A percentile compares a stretch with the other conserved stretches of the same genome.
phyloP scores from a whole-genome alignment of 1,140 invertebrate species.

The Portunus trituberculatus region DNA sequence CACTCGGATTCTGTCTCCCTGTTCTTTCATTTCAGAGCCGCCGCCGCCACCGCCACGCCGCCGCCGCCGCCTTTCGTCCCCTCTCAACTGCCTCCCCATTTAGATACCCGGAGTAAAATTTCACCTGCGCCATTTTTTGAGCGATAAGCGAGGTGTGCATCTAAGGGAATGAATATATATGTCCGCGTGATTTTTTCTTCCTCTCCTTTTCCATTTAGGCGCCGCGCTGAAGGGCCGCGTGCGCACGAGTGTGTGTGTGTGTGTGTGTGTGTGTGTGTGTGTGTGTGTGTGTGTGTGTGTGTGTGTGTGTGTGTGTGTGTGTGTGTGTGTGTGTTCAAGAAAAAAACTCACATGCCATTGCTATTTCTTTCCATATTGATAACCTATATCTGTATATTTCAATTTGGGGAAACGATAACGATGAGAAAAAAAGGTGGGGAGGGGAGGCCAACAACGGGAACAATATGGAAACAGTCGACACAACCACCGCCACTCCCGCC shows the following conservation, averaged over 20 bases:
- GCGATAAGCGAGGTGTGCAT: constrained; percentile 9
- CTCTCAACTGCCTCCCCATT: constrained; percentile 16
- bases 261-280: not conserved
- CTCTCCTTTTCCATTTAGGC: constrained; percentile 13
- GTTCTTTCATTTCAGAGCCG: not conserved
- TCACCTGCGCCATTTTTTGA: not conserved
- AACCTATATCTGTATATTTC: constrained; percentile 1
- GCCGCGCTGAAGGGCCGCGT: not conserved
- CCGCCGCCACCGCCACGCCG: not conserved
- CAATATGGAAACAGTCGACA: not conserved
- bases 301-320: constrained; percentile 9
- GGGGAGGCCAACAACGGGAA: not conserved
- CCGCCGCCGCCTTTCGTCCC: not conserved
- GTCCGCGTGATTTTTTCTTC: not conserved
- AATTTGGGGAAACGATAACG: not conserved
- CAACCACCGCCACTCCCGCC: not conserved
- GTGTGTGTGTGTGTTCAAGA: constrained; percentile 10
- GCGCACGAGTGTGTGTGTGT: not conserved
- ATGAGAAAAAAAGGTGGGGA: not conserved
- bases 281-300: not conserved
- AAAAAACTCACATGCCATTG: not conserved
- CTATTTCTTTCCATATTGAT: not conserved
- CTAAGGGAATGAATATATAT: constrained; percentile 24
- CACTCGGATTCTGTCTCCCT: not conserved
- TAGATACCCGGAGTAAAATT: not conserved